Percentiles rank a stretch among this genome's conserved stretches.
These are phyloP conservation scores for Falco cherrug DNA, from an alignment of 2,797 vertebrate species.

Conservation along the genomic window DNA sequence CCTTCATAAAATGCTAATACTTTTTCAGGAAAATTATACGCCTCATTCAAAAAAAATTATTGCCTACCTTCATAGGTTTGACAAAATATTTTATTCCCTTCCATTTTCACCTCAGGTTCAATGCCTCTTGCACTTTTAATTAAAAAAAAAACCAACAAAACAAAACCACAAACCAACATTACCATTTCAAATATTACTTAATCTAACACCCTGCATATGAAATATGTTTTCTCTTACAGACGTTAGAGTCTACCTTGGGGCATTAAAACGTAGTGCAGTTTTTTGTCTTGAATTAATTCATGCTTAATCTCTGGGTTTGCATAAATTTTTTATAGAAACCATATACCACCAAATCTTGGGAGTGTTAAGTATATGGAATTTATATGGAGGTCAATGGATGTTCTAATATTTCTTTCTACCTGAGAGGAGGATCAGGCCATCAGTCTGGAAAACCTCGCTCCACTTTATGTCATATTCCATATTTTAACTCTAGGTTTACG, in stretches of 20 bases:
- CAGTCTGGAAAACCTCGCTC: background rate
- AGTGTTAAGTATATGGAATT: background rate
- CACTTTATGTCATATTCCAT: background rate
- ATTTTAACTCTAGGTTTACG: background rate
- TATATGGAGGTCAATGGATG: background rate
- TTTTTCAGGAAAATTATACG: background rate
- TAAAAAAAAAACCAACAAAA: background rate
- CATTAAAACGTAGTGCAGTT: background rate
- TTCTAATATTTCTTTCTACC: background rate
- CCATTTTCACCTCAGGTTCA: conserved; percentile 2
- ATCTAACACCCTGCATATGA: background rate
- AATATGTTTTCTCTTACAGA: background rate
- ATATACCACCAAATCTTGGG: background rate
- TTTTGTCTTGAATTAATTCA: conserved; percentile 11
- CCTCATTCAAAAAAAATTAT: background rate
- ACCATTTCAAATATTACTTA: conserved; percentile 12
- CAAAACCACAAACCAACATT: background rate
- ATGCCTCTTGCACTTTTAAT: background rate
- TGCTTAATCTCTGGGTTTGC: conserved; percentile 14
- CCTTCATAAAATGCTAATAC: background rate
- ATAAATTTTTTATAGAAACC: background rate
- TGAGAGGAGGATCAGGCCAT: background rate
- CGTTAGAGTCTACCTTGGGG: background rate
- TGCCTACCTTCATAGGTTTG: background rate
- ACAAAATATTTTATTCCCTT: background rate